These are phyloP conservation scores for Eupithecia subfuscata DNA, from an alignment of 2,888 invertebrate genomes.

Conservation along the genomic window DNA sequence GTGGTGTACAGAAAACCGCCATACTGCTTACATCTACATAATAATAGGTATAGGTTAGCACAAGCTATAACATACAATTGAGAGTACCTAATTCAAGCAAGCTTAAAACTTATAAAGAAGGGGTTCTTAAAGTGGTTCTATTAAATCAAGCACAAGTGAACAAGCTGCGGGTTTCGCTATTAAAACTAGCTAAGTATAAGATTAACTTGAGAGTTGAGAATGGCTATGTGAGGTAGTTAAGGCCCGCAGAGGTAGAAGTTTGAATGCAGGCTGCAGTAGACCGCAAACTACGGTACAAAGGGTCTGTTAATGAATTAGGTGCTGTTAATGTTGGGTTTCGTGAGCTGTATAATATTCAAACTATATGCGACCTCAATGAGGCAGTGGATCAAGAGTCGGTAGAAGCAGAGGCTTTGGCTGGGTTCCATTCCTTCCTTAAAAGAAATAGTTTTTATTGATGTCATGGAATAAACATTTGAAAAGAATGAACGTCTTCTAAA, in stretches of 20 bases:
- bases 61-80: neutral
- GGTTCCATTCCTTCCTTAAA: neutral
- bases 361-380: neutral
- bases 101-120: slow-evolving; percentile 9
- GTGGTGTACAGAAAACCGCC: neutral
- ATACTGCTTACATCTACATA: neutral
- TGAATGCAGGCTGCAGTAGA: slow-evolving; percentile 60
- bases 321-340: slow-evolving; percentile 45
- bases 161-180: slow-evolving; percentile 53
- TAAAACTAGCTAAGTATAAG: slow-evolving; percentile 59
- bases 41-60: too few species aligned
- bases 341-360: slow-evolving; percentile 34
- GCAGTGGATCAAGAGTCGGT: neutral
- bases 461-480: neutral
- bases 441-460: neutral
- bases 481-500: neutral
- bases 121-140: slow-evolving; percentile 25
- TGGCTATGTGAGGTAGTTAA: slow-evolving; percentile 58
- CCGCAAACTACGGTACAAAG: slow-evolving; percentile 61
- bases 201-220: slow-evolving; percentile 61
- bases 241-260: slow-evolving; percentile 67
- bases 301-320: slow-evolving; percentile 55
- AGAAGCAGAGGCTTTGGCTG: neutral
- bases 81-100: neutral
- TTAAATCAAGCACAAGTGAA: slow-evolving; percentile 48